These are phyloP conservation scores for Syndactyla subalaris DNA, from an alignment of 2,797 vertebrate species.

Conservation along the genomic window DNA sequence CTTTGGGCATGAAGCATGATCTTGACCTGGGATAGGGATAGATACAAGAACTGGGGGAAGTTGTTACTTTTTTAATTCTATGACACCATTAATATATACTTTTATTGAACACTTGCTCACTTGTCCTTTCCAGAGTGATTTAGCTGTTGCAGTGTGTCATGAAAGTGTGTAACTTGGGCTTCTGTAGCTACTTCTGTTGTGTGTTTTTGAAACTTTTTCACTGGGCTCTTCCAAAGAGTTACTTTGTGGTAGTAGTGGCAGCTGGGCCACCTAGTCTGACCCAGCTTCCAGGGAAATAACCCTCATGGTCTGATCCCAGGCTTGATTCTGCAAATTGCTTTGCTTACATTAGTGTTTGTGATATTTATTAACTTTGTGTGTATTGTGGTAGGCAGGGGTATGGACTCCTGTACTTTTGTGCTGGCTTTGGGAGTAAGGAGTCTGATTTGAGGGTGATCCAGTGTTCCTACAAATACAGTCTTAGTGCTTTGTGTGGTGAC, in stretches of 20 bases:
- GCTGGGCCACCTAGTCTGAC: background rate
- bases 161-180: background rate
- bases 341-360: background rate
- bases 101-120: background rate
- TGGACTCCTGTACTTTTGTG: background rate
- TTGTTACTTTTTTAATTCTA: background rate
- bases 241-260: background rate
- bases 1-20: background rate
- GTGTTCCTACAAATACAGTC: background rate
- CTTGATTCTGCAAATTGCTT: background rate
- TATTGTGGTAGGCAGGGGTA: rapidly evolving
- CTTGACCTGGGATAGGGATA: background rate
- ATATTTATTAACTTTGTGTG: background rate
- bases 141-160: background rate
- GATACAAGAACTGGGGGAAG: background rate
- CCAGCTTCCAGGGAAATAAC: background rate
- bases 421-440: background rate
- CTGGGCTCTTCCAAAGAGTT: background rate
- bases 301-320: background rate
- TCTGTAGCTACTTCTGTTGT: background rate
- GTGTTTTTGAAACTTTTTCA: background rate
- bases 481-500: background rate
- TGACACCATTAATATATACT: background rate
- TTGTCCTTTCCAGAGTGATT: background rate
- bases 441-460: background rate